These are phyloP conservation scores for Umimayanthus chanpuru DNA, from an alignment of 92 coral and sea anemone species.

Conservation along the genomic window DNA sequence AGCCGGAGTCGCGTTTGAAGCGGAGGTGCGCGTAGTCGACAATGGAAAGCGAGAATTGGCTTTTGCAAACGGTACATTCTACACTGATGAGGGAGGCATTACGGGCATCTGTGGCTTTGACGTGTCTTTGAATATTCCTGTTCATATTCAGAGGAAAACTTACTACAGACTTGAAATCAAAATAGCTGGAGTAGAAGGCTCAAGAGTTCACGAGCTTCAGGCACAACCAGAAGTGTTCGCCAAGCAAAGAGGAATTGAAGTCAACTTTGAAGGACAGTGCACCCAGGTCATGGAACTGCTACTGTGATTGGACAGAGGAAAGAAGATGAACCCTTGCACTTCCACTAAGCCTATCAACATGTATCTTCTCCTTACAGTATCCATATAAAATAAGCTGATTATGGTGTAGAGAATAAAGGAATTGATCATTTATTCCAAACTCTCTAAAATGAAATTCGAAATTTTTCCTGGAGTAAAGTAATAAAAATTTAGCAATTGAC, in stretches of 20 bases:
- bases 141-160: slow-evolving; percentile 15
- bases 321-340: neutral
- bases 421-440: too few species aligned
- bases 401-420: too few species aligned
- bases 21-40: slow-evolving; percentile 33
- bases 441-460: too few species aligned
- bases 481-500: neutral
- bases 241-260: slow-evolving; percentile 52
- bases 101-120: slow-evolving; percentile 29
- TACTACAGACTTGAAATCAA: slow-evolving; percentile 35
- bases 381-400: too few species aligned
- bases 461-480: too few species aligned
- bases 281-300: slow-evolving; percentile 57
- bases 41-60: slow-evolving; percentile 24
- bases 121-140: slow-evolving; percentile 33
- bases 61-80: slow-evolving; percentile 14
- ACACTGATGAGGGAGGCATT: slow-evolving; percentile 21
- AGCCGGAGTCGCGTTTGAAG: slow-evolving; percentile 23
- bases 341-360: too few species aligned
- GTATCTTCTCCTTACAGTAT: too few species aligned
- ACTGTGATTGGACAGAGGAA: slow-evolving; percentile 9
- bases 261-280: slow-evolving; percentile 60
- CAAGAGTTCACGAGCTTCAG: slow-evolving; percentile 29
- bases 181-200: slow-evolving; percentile 20
- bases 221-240: slow-evolving; percentile 19